Conservation (phyloP, 2,113 vertebrate genomes). For the Platichthys flesus region DNA sequence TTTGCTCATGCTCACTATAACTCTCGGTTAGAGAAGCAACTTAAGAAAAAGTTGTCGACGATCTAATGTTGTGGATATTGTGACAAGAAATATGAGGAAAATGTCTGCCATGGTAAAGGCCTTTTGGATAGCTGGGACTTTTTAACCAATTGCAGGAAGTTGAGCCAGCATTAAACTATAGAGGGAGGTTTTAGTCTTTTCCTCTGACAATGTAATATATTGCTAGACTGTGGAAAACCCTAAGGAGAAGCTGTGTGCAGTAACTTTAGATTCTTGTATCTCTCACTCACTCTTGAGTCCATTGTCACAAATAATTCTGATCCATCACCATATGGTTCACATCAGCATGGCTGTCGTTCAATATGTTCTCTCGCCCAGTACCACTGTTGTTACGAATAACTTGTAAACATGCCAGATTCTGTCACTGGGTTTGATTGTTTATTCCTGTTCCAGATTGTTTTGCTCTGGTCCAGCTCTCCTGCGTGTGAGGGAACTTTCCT, state of each 20-base stretch:
- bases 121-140: too few species aligned
- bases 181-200: too few species aligned
- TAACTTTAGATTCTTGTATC: not conserved
- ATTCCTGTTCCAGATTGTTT: constrained; percentile 23
- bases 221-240: not conserved
- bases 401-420: constrained; percentile 45
- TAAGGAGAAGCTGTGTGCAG: not conserved
- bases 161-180: too few species aligned
- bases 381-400: constrained; percentile 32
- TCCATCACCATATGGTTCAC: constrained; percentile 52
- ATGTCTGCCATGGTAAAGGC: too few species aligned
- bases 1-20: constrained; percentile 3
- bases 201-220: too few species aligned
- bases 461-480: constrained; percentile 11
- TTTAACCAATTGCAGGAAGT: too few species aligned
- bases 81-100: too few species aligned
- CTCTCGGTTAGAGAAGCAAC: constrained; percentile 20
- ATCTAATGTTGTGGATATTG: not conserved
- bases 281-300: constrained; percentile 4
- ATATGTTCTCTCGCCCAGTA: constrained; percentile 14
- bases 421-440: constrained; percentile 6
- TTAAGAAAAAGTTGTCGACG: not conserved
- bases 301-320: not conserved
- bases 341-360: constrained; percentile 46
- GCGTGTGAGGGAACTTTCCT: constrained; percentile 14